Evolutionary conservation across 2,113 vertebrate genomes (phyloP), one percentile per base, ranked within the genome.

Genomic region (Condylura cristata): DNA sequence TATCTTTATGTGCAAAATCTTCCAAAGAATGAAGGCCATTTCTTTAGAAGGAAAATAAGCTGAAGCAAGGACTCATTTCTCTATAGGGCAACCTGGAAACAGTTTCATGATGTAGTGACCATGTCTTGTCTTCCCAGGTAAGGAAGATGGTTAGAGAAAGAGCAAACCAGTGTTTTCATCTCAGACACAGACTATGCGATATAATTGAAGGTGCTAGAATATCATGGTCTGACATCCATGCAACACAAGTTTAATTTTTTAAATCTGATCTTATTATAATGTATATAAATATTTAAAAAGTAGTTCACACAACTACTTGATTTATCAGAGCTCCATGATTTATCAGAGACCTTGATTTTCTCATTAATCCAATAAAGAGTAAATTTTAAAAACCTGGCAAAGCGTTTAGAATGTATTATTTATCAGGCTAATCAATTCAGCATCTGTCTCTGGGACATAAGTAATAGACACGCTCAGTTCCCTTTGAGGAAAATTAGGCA

Each of bases 391-490:
- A 53, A 41, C 26, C 28, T 58, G 76, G 39, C 13, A 24, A 89
- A 37, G 6, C 41, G 63, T 70, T 89, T 60, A 75, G 75, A 76
- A 83, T 37, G 56, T 37, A 90, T 41, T 91, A 63, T 75, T 65
- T 80, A 94, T n/a, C 53, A 89, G 39, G 24, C 32, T 60, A 65
- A 89, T 82, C 44, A 82, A 63, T n/a, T 61, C 10, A 56, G n/a
- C 46, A 89, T 71, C 72, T 91, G 46, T 71, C 34, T 72, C 58
- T 89, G 70, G 20, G 80, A 79, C 53, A 91, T 3, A 66, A 91
- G 63, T 81, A 39, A 46, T 7, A 37, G 68, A 75, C 28, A 75
- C 5, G 51, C n/a, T 60, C 4, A 2, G 22, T 71, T 84, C 46
- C 12, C 44, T 14, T 8, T 26, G 41, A 76, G 61, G 53, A 22